These are phyloP conservation scores for Drosophila lacicola DNA, from an alignment of 2,888 invertebrate species.

Conservation along the genomic window DNA sequence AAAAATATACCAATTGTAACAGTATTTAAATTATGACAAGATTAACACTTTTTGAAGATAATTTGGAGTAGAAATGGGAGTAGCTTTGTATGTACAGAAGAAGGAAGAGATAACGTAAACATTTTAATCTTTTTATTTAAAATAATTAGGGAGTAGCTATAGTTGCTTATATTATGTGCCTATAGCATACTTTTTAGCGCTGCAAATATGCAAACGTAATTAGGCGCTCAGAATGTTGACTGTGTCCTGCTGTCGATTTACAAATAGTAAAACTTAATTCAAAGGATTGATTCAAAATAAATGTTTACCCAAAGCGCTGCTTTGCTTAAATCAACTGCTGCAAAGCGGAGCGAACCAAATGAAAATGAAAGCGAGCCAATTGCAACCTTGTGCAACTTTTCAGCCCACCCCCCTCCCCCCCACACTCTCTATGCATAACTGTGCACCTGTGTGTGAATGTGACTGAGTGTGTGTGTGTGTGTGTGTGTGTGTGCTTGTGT, in stretches of 20 bases:
- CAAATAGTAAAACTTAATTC: conserved; percentile 39
- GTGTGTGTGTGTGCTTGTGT: conserved; percentile 20
- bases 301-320: conserved; percentile 43
- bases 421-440: conserved; percentile 5
- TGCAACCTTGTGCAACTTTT: conserved; percentile 51
- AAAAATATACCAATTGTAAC: conserved; percentile 12
- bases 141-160: not conserved
- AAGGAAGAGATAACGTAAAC: not conserved
- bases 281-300: conserved; percentile 53
- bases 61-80: not conserved
- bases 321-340: conserved; percentile 40
- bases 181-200: conserved; percentile 47
- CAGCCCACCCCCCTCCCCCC: conserved; percentile 11
- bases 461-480: conserved; percentile 2
- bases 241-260: conserved; percentile 1
- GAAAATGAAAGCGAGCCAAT: conserved; percentile 59
- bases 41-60: too few relatives aligned
- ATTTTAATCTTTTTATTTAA: not conserved
- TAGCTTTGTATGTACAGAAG: not conserved
- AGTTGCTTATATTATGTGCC: not conserved
- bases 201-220: not conserved
- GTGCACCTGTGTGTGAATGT: conserved; percentile 9
- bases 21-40: conserved; percentile 1
- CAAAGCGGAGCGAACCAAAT: conserved; percentile 42
- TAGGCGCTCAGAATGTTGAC: not conserved